These are phyloP conservation scores for Diploscapter pachys DNA, from an alignment of 1,140 invertebrate genomes.

Conservation along the genomic window DNA sequence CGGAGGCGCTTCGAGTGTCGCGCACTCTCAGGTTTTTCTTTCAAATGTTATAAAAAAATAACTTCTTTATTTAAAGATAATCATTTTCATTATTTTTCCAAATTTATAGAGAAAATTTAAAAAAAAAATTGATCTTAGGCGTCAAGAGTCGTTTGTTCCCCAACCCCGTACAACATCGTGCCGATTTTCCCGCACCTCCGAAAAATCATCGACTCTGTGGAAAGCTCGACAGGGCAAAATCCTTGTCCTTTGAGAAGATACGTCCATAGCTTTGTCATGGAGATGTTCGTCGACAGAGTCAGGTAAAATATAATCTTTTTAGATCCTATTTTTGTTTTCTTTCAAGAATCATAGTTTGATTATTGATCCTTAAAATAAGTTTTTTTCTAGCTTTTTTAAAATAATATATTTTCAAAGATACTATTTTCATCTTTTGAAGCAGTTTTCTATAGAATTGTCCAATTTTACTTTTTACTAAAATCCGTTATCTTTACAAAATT, in stretches of 20 bases:
- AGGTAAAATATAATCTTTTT: not conserved
- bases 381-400: no score
- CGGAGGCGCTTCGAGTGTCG: constrained; percentile 35
- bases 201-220: constrained; percentile 45
- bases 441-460: no score
- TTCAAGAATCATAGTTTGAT: no score
- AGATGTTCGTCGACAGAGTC: constrained; percentile 46
- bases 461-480: no score
- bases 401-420: no score
- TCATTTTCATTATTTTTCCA: not conserved
- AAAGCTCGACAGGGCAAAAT: constrained; percentile 32
- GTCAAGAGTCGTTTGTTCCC: constrained; percentile 50
- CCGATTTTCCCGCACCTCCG: constrained; percentile 47
- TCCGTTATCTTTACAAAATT: no score
- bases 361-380: no score
- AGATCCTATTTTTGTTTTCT: no score
- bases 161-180: constrained; percentile 51
- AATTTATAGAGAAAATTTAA: no score
- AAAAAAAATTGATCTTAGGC: not conserved
- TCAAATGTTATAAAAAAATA: constrained; percentile 3
- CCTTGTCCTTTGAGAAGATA: constrained; percentile 32
- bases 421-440: no score
- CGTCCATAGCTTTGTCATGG: constrained; percentile 51
- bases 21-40: constrained; percentile 21
- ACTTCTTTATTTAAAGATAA: constrained; percentile 1